Base-by-base conservation (phyloP, 2,888 invertebrate species). In the Platypus cylindrus region DNA sequence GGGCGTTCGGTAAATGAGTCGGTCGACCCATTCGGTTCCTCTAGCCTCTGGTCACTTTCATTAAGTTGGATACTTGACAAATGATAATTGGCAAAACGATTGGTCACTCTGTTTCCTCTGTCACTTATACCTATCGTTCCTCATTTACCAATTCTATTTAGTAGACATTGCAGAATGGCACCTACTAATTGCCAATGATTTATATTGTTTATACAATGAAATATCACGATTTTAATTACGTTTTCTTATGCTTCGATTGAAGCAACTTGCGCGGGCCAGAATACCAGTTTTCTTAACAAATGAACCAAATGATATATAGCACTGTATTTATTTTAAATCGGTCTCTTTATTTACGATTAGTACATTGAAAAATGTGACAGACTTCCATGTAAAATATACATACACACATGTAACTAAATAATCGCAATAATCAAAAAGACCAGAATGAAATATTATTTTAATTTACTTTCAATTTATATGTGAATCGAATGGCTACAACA, bases 1-100 rank as follows among this genome's bases (percentile, higher is more conserved):
- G 59, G 59, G 57, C 52, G n/a, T 49, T 46, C 54, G 49, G 54
- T 57, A 59, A 59, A 59, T 57, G 58, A 58, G 56, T 55, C 54
- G 55, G 57, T 53, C 55, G 55, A 48, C 48, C 20, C 20, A 7
- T 20, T 41, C 40, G 48, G 51, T 52, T 50, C 48, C 55, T 54
- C 55, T 59, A 54, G 58, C 60, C 57, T 51, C 52, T 54, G 60
- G 61, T 61, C 60, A 61, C 58, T 61, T 62, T 61, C 62, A 62
- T 62, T 61, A 61, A 60, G n/a, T 58, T 53, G 53, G 55, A 55
- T 57, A 57, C 60, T 61, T 62, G 62, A 62, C 60, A 62, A 62
- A 62, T 62, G 62, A 60, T 62, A 62, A 62, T 62, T 61, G 61
- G 59, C 52, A 55, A 51, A 54, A 55, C 58, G 52, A 61, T 62